Base-by-base conservation (phyloP, 2,888 invertebrate species). In the Pyrrhia umbra region DNA sequence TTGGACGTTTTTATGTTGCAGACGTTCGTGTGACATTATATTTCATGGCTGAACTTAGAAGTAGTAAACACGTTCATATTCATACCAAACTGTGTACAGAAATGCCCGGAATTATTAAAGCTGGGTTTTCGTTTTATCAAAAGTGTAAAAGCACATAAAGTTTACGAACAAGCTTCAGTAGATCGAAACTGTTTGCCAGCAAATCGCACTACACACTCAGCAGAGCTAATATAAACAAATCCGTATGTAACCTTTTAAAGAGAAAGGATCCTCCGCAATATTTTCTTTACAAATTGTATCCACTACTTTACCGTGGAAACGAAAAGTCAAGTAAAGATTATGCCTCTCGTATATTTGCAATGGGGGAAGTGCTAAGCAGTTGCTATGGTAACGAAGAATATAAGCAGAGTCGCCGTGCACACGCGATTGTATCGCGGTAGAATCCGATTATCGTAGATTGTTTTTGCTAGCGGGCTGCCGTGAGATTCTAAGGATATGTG, bases 371-470 rank as follows among this genome's bases (percentile, higher is more conserved):
- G 51, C 18, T 61, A 63, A 57, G 20, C 65, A 63, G 75, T 81
- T 68, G 61, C 73, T 67, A 75, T 72, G 73, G 72, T 54, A 55
- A 76, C 77, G 66, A 15, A 54, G 34, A 52, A 66, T 57, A 55
- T 65, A 57, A 13, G 68, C 50, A 64, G 58, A 69, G 66, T 56
- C 70, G 73, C 63, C 71, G 65, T 71, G 77, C 75, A 75, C 68
- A 74, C 72, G 55, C 71, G 74, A 79, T 78, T 82, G 79, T 83
- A 86, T 83, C 76, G 81, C 63, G 61, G 66, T 75, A 73, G 72
- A 88, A 87, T 86, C 80, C 84, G 85, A 87, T 88, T 89, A 87
- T 79, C 64, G 79, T 77, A 84, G 81, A 86, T 87, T 86, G 85
- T 88, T 89, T 88, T 85, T 84, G 79, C 75, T 81, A 73, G 77